Base-by-base conservation (phyloP, 2,888 invertebrate species). In the Philereme vetulata region DNA sequence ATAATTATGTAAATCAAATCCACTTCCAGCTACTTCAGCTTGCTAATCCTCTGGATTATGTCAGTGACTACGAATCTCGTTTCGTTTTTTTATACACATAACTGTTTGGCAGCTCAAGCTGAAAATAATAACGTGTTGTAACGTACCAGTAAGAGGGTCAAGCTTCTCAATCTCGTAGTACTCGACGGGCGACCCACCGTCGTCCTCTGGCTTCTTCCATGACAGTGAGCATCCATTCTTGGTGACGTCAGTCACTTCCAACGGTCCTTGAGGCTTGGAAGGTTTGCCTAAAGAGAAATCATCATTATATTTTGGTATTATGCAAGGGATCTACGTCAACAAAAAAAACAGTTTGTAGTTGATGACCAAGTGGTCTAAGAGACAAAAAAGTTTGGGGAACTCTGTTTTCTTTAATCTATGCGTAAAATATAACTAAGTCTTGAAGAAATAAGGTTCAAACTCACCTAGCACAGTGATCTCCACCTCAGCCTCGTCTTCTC, bases 161-260 rank as follows among this genome's bases (percentile, higher is more conserved):
- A 98, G 93, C 80, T 98, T 98, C 88, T 99, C 99, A 76, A 99
- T 97, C 92, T 97, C 97, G 81, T 98, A 98, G 81, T 98, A 97
- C 65, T 98, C 97, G 71, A 99, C 95, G 45, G 98, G 98, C 38
- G 95, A 91, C 33, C 99, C 99, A 58, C 99, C 99, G 77, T 99
- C 98, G 82, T 99, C 98, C 71, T 97, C 96, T 0, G 98, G 98
- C 79, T 97, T 97, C 83, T 98, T 94, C 98, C 98, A 98, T 64
- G 96, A 94, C 4, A 98, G 93, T 65, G 97, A 96, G 85, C 98
- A 98, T 36, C 98, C 97, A 80, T 96, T 97, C 90, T 98, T 98
- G 9, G 96, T 97, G 33, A 99, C 94, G 81, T 98, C 97, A 4
- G 95, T 94, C 5, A 98, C 96, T 67, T 97, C 96, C 70, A 98